Evolutionary conservation across 2,888 invertebrate species (phyloP).

Genomic region (Magallana nippona): DNA sequence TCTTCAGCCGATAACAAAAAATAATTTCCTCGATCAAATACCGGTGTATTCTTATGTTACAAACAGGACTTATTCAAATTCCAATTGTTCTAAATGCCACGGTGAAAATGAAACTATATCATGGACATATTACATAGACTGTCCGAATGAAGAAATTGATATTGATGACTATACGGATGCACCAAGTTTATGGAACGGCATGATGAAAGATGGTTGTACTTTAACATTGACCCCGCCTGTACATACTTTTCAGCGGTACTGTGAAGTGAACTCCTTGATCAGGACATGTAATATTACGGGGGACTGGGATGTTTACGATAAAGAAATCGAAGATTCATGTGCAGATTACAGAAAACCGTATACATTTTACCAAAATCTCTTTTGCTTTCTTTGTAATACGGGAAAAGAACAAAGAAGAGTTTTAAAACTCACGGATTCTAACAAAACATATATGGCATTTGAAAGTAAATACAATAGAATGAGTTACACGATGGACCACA

Average conservation of each 20-base stretch:
- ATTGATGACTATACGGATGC: neutral
- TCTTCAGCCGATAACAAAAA: neutral
- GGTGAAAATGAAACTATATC: neutral
- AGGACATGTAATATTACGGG: neutral
- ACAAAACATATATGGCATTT: too few species aligned
- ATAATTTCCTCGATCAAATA: too few species aligned
- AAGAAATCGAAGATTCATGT: conserved; percentile 29
- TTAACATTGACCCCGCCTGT: neutral
- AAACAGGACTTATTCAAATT: conserved; percentile 6
- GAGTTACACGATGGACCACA: neutral
- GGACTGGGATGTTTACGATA: neutral
- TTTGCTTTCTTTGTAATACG: conserved; percentile 39
- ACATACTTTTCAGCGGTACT: neutral
- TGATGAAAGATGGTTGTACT: neutral
- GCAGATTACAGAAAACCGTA: neutral
- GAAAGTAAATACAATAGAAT: neutral
- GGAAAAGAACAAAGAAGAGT: neutral
- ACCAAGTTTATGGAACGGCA: neutral
- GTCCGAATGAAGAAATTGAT: neutral
- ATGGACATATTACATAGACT: neutral
- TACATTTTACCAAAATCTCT: neutral
- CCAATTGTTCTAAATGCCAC: conserved; percentile 8
- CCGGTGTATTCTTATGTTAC: neutral
- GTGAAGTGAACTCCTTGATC: neutral
- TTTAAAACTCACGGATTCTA: neutral